Evolutionary conservation across 2,888 invertebrate species (phyloP).

Genomic region (Abrostola triplasia): DNA sequence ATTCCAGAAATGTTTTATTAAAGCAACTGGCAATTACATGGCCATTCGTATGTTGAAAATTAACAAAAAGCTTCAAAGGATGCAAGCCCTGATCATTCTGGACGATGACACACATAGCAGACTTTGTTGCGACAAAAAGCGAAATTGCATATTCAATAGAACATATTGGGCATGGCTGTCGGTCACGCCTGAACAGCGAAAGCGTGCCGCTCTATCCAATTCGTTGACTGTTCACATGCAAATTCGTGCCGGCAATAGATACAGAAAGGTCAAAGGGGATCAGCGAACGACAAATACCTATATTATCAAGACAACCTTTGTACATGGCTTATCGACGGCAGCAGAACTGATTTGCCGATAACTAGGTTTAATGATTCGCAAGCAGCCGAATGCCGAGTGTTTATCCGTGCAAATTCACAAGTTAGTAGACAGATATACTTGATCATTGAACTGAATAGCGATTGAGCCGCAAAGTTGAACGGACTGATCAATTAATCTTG

Average conservation of each 20-base stretch:
- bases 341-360: conserved; percentile 45
- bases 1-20: conserved; percentile 48
- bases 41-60: conserved; percentile 32
- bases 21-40: conserved; percentile 44
- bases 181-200: conserved; percentile 53
- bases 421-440: conserved; percentile 18
- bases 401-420: conserved; percentile 22
- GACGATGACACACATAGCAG: conserved; percentile 25
- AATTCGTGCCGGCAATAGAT: conserved; percentile 57
- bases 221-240: conserved; percentile 58
- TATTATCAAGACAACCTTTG: conserved; percentile 46
- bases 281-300: conserved; percentile 50
- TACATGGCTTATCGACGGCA: conserved; percentile 35
- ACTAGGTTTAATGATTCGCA: conserved; percentile 37
- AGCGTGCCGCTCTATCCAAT: conserved; percentile 55
- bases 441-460: conserved; percentile 16
- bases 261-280: conserved; percentile 59
- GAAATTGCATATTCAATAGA: conserved; percentile 49
- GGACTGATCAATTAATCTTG: conserved; percentile 7
- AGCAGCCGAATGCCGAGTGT: conserved; percentile 19
- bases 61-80: conserved; percentile 28
- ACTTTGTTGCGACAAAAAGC: conserved; percentile 34
- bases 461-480: conserved; percentile 15
- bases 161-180: conserved; percentile 56
- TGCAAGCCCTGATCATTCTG: conserved; percentile 17